Conservation (phyloP, 2,888 invertebrate species). For the Alentia gelatinosa region DNA sequence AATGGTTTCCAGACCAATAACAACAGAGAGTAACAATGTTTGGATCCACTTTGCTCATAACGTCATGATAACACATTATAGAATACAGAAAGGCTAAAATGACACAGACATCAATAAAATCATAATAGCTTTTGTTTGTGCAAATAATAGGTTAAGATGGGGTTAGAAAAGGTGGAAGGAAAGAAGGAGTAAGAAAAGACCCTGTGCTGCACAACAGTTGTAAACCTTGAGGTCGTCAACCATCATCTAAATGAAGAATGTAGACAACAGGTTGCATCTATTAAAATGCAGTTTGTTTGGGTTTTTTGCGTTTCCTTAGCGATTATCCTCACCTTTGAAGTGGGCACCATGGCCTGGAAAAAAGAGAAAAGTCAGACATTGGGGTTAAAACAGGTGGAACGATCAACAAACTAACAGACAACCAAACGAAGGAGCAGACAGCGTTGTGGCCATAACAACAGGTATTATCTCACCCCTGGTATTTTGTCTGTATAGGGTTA, state of each 20-base stretch:
- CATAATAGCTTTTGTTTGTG: not conserved
- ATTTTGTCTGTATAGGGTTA: too few relatives aligned
- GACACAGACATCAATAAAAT: not conserved
- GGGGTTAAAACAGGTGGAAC: not conserved
- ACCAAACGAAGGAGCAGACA: too few relatives aligned
- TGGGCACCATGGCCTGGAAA: slow-evolving; percentile 38
- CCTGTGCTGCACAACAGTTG: too few relatives aligned
- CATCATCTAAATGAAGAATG: too few relatives aligned
- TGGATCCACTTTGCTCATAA: too few relatives aligned
- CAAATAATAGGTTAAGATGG: not conserved
- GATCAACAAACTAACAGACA: not conserved
- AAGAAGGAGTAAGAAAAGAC: too few relatives aligned
- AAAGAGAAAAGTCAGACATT: slow-evolving; percentile 3
- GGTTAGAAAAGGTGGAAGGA: not conserved
- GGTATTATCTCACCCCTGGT: too few relatives aligned
- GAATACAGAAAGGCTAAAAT: not conserved
- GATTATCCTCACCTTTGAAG: slow-evolving; percentile 35
- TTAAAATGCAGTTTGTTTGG: not conserved
- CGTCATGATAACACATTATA: too few relatives aligned
- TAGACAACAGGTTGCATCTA: not conserved
- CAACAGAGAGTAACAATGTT: too few relatives aligned
- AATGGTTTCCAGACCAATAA: too few relatives aligned
- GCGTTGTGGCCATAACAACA: too few relatives aligned
- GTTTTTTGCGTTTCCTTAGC: not conserved
- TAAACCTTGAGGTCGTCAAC: too few relatives aligned